phyloP scores from a whole-genome alignment of 2,797 vertebrate genomes.

The Peromyscus nudipes region DNA sequence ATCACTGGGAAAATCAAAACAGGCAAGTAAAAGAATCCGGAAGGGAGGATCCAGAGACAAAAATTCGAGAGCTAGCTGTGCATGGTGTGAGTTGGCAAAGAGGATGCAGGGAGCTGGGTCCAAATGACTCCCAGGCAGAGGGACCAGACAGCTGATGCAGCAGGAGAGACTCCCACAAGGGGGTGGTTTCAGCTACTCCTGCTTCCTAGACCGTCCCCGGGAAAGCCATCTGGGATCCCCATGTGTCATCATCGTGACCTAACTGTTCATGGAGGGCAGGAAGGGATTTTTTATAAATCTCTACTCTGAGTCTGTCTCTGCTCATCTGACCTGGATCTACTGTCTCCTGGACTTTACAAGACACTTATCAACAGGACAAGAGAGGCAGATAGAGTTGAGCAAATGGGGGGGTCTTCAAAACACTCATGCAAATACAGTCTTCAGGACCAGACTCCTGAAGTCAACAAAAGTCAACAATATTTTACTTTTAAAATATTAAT shows the following conservation, averaged over 20 bases:
- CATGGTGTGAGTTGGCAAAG: neutral
- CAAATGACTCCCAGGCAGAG: neutral
- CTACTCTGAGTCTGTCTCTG: neutral
- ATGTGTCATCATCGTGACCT: neutral
- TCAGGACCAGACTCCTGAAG: neutral
- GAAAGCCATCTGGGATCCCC: neutral
- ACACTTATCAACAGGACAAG: neutral
- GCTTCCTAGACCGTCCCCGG: neutral
- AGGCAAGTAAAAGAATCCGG: neutral
- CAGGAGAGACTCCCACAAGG: neutral
- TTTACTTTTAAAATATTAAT: neutral
- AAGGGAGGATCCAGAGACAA: constrained; percentile 20
- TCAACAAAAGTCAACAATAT: neutral
- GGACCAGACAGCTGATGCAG: neutral
- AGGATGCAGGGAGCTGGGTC: too few relatives aligned
- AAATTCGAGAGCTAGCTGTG: neutral
- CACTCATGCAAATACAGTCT: neutral
- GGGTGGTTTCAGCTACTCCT: neutral
- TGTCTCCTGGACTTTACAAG: neutral
- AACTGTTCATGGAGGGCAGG: neutral
- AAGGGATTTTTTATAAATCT: neutral
- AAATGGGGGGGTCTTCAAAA: fast-evolving
- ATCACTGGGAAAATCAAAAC: neutral
- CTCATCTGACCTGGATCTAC: neutral
- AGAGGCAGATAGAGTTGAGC: neutral